Conservation (phyloP, 2,888 invertebrate genomes). For the Metellina segmentata region DNA sequence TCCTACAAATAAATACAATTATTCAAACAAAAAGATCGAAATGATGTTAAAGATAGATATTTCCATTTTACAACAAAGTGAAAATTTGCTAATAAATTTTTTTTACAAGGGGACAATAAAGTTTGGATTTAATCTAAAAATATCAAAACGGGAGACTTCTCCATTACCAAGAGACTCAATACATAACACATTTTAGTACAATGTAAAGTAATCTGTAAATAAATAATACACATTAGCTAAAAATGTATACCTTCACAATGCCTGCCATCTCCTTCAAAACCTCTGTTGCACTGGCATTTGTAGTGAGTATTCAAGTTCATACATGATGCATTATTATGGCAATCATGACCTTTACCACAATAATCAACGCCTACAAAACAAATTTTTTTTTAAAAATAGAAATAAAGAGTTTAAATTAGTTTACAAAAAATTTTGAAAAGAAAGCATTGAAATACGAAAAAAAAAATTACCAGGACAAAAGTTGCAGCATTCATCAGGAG, state of each 20-base stretch:
- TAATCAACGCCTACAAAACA: constrained; percentile 88
- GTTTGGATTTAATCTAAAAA: too few species aligned
- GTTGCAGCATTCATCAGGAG: constrained; percentile 93
- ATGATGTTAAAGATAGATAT: background rate
- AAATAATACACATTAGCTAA: background rate
- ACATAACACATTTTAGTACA: too few species aligned
- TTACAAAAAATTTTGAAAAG: background rate
- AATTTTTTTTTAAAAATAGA: background rate
- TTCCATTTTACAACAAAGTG: background rate
- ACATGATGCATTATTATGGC: constrained; percentile 94
- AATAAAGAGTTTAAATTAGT: constrained; percentile 3
- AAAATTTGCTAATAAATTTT: background rate
- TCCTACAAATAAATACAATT: too few species aligned
- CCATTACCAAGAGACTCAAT: too few species aligned
- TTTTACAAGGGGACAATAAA: too few species aligned
- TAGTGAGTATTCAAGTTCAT: constrained; percentile 94
- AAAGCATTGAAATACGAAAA: background rate
- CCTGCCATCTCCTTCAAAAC: constrained; percentile 92
- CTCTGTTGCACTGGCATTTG: constrained; percentile 93
- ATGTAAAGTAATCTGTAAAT: too few species aligned
- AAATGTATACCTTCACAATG: constrained; percentile 81
- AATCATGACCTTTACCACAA: constrained; percentile 90
- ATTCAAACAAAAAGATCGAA: background rate
- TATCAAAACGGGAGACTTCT: too few species aligned
- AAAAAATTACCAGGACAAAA: constrained; percentile 88